Conservation (phyloP, 2,797 vertebrate species). For the Gorsachius magnificus region DNA sequence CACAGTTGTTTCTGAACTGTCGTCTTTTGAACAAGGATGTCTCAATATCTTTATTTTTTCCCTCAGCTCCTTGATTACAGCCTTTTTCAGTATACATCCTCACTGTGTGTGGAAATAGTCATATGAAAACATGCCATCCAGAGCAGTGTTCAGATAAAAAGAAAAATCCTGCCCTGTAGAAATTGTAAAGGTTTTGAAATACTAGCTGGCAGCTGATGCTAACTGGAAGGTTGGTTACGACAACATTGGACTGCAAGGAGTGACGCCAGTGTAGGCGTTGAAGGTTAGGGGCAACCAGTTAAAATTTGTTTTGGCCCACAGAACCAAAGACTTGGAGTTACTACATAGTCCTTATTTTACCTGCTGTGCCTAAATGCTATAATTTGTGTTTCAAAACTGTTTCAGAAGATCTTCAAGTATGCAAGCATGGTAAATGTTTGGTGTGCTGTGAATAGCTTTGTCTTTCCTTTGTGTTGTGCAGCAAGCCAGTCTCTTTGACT, state of each 20-base stretch:
- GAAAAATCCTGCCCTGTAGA: background rate
- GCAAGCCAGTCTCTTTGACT: background rate
- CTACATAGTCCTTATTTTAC: background rate
- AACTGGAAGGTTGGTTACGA: background rate
- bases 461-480: background rate
- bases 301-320: background rate
- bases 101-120: background rate
- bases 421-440: background rate
- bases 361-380: background rate
- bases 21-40: background rate
- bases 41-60: background rate
- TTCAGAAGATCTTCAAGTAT: background rate
- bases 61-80: background rate
- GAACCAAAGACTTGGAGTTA: background rate
- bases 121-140: background rate
- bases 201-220: background rate
- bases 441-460: background rate
- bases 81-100: background rate
- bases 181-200: constrained; percentile 5
- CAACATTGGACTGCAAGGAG: background rate
- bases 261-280: background rate
- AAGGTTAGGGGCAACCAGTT: background rate
- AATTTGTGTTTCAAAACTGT: background rate
- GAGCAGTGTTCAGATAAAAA: background rate
- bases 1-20: background rate